phyloP scores from a whole-genome alignment of 2,797 vertebrate species.

The Pangasius krempfi region DNA sequence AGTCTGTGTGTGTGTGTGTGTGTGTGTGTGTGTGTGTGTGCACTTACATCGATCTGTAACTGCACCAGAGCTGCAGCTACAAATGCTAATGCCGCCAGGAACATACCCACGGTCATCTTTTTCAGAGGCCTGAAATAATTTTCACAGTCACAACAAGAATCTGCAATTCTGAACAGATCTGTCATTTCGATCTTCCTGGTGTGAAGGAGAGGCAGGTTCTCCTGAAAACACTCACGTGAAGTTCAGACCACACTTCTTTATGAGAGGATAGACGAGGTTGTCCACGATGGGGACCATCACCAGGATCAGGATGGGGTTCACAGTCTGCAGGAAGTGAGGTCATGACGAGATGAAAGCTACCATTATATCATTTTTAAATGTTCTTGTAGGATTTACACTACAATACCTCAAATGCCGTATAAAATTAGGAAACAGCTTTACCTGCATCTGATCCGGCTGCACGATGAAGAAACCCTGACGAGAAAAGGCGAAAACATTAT shows the following conservation, averaged over 20 bases:
- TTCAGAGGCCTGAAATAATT: conserved; percentile 78
- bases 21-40: background rate
- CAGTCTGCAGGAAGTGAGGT: conserved; percentile 74
- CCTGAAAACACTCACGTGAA: conserved; percentile 80
- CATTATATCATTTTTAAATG: background rate
- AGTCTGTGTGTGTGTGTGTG: background rate
- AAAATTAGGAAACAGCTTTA: conserved; percentile 60
- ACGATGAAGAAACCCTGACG: conserved; percentile 80
- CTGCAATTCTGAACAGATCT: background rate
- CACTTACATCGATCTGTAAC: conserved; percentile 91
- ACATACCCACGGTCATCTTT: conserved; percentile 93
- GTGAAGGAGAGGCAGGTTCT: background rate
- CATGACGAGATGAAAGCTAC: background rate
- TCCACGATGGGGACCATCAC: conserved; percentile 87
- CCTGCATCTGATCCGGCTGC: conserved; percentile 98
- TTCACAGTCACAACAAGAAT: background rate
- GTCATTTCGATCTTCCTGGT: background rate
- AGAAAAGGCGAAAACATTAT: conserved; percentile 22
- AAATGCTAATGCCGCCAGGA: conserved; percentile 90
- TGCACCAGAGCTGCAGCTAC: conserved; percentile 87
- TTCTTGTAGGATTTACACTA: background rate
- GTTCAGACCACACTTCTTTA: conserved; percentile 86
- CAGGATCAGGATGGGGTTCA: conserved; percentile 91
- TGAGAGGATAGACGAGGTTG: conserved; percentile 82
- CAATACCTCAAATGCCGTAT: too few species aligned